A percentile compares a stretch with the other conserved stretches of the same genome.
Evolutionary conservation across 2,888 invertebrate genomes (phyloP).

Genomic region (Epirrhoe tristata): DNA sequence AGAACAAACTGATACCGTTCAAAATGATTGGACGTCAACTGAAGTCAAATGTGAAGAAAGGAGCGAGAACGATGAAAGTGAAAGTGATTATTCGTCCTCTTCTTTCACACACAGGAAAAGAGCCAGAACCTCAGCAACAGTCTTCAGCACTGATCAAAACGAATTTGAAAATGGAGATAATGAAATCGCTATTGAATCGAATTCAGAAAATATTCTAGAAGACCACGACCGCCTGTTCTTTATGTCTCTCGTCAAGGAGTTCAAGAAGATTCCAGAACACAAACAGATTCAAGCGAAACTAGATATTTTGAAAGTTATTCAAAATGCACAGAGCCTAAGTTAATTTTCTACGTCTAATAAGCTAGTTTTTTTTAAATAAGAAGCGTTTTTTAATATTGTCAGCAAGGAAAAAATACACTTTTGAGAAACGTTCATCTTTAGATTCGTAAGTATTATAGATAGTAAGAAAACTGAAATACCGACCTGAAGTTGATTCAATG

Average conservation of each 20-base stretch:
- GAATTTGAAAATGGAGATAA: background rate
- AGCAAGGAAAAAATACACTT: too few relatives aligned
- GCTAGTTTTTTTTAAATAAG: background rate
- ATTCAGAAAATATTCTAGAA: slow-evolving; percentile 31
- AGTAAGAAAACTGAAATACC: background rate
- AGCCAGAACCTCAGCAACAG: background rate
- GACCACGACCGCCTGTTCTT: slow-evolving; percentile 44
- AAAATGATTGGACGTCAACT: background rate
- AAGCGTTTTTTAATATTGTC: too few relatives aligned
- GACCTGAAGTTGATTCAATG: background rate
- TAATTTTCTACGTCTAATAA: background rate
- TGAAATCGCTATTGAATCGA: background rate
- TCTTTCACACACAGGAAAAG: background rate
- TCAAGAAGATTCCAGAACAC: slow-evolving; percentile 43
- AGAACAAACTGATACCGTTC: background rate
- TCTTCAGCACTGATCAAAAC: background rate
- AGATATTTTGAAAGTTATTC: slow-evolving; percentile 39
- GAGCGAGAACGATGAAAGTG: slow-evolving; percentile 9
- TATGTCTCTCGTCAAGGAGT: slow-evolving; percentile 44
- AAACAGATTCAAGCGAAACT: slow-evolving; percentile 39
- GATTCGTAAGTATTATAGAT: background rate
- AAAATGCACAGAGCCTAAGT: slow-evolving; percentile 30
- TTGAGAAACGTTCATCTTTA: too few relatives aligned
- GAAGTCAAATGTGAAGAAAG: background rate
- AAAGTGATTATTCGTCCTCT: background rate